Percentiles rank a stretch among this genome's conserved stretches.
phyloP scores from a whole-genome alignment of 2,888 invertebrate genomes.

The Spisula solida region DNA sequence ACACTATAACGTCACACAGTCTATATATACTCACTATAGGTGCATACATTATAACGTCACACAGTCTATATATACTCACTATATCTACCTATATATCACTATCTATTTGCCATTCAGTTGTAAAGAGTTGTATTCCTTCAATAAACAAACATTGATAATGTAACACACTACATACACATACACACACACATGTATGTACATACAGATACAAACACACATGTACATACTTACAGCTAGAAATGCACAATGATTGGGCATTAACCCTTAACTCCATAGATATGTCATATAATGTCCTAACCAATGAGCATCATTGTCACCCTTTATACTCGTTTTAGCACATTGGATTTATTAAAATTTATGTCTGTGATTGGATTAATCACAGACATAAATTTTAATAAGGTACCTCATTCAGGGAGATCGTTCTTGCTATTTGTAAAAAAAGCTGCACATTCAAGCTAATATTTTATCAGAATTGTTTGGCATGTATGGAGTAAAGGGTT shows the following conservation, averaged over 20 bases:
- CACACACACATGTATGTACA: too few species aligned
- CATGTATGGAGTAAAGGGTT: too few species aligned
- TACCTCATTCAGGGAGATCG: too few species aligned
- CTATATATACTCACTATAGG: slow-evolving; percentile 23
- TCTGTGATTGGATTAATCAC: too few species aligned
- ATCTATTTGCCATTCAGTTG: slow-evolving; percentile 48
- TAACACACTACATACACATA: neutral
- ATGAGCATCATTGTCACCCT: too few species aligned
- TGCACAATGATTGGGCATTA: neutral
- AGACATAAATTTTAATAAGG: too few species aligned
- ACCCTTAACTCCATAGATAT: neutral
- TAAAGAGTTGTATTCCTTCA: slow-evolving; percentile 46
- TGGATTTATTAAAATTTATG: too few species aligned
- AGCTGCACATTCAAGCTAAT: too few species aligned
- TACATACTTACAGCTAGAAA: neutral
- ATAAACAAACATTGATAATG: slow-evolving; percentile 17
- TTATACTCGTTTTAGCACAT: too few species aligned
- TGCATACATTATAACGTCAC: neutral
- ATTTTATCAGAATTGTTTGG: too few species aligned
- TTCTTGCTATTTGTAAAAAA: too few species aligned
- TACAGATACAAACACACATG: neutral
- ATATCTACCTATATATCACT: neutral
- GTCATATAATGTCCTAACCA: too few species aligned
- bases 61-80: slow-evolving; percentile 18
- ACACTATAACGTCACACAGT: neutral